phyloP scores from a whole-genome alignment of 2,113 vertebrate species.

The Brachypteracias leptosomus region DNA sequence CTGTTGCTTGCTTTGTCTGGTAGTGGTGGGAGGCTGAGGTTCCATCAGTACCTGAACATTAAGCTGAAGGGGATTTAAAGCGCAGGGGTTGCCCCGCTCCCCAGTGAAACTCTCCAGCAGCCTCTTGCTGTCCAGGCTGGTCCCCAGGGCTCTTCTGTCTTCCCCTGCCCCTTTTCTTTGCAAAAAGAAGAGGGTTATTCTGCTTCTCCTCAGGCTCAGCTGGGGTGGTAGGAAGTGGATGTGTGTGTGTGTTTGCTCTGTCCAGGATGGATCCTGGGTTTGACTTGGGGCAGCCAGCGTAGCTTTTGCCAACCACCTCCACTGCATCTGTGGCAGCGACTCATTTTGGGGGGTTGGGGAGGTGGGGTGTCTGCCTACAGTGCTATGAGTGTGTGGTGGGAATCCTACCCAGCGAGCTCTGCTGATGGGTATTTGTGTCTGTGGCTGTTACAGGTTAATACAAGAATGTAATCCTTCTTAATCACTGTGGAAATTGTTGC shows the following conservation, averaged over 20 bases:
- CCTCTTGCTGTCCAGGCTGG: neutral
- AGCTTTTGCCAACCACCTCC: neutral
- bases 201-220: neutral
- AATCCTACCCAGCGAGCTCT: neutral
- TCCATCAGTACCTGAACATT: too few species aligned
- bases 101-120: neutral
- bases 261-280: neutral
- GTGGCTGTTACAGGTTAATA: neutral
- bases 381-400: neutral
- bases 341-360: neutral
- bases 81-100: fast-evolving
- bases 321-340: neutral
- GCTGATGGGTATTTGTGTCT: neutral
- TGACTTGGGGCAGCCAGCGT: neutral
- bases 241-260: neutral
- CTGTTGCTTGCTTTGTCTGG: neutral
- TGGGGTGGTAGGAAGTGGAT: fast-evolving
- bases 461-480: neutral
- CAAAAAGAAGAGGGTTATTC: neutral
- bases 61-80: neutral
- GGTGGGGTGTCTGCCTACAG: neutral
- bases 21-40: neutral
- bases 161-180: neutral
- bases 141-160: neutral
- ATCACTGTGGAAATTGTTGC: neutral